Conservation (phyloP, 2,113 vertebrate genomes). For the Mixornis gularis region DNA sequence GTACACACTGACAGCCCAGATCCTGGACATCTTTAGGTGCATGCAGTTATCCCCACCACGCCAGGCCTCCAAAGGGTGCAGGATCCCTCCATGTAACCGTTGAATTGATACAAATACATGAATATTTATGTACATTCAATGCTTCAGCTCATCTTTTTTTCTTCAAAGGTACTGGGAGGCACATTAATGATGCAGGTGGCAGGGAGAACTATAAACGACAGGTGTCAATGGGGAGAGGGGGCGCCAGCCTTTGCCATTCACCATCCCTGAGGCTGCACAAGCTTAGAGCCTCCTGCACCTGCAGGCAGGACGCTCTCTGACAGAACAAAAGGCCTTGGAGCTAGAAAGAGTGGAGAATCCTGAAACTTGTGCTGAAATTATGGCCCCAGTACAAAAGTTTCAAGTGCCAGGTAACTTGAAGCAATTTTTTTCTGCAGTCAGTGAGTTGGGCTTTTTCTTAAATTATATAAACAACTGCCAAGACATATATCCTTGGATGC, state of each 20-base stretch:
- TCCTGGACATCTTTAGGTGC: background rate
- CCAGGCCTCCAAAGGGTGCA: background rate
- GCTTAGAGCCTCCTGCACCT: background rate
- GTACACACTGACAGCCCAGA: too few species aligned
- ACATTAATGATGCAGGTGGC: background rate
- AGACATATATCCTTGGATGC: background rate
- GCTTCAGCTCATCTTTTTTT: background rate
- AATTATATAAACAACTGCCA: background rate
- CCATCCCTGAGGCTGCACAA: background rate
- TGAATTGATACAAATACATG: background rate
- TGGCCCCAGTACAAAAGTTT: background rate
- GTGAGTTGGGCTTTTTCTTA: background rate
- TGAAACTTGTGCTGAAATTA: background rate
- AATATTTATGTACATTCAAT: background rate
- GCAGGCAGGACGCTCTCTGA: background rate
- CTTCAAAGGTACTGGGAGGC: background rate
- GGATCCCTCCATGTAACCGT: background rate
- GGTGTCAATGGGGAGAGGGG: background rate
- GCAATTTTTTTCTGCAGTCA: background rate
- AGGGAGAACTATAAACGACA: background rate
- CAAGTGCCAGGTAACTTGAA: background rate
- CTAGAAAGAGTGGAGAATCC: background rate
- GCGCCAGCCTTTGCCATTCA: background rate
- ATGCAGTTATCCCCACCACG: background rate
- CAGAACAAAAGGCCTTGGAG: background rate